Base-by-base conservation (phyloP, 2,797 vertebrate species). In the Coregonus suidteri region DNA sequence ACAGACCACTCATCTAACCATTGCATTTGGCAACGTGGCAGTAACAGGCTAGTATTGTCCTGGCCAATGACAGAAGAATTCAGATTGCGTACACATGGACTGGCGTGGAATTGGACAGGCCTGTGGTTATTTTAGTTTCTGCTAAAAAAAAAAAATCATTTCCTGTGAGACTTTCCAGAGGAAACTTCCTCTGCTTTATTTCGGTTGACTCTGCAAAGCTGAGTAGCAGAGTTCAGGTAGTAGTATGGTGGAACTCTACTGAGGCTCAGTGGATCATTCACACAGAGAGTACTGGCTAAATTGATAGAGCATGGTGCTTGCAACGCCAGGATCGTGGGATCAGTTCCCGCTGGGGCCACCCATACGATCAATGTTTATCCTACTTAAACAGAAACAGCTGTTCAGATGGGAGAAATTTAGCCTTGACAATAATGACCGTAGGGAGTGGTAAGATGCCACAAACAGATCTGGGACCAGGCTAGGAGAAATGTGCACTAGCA, bases 101-200 rank as follows among this genome's bases (percentile, higher is more conserved):
- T 64, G 59, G 25, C 7, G 9, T 64, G 2, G 2, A 64, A 25
- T 64, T 20, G 9, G 16, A 64, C 25, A 25, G 7, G 68, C 16
- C 30, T 31, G 51, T 34, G 25, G 3, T 35, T 54, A 47, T 47
- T 47, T 47, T 47, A 3, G 3, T 37, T 54, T 75, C 47, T 7
- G 53, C 18, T 64, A 14, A 25, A 25, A 25, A 25, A 25, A 25
- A 25, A 68, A 53, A 14, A 34, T n/a, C 18, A 37, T 52, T 84
- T 81, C 76, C 82, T 81, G 78, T 54, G 30, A 53, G 62, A 41
- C 47, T 72, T 79, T 82, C 73, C 75, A 71, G 37, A 73, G 73
- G 75, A 76, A 77, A 73, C 78, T 56, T 82, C 76, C 71, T 54
- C 4, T 18, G 37, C 25, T 15, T 41, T 20, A 6, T 79, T 81